A percentile compares a stretch with the other conserved stretches of the same genome.
These are phyloP conservation scores for Australoheros facetus DNA, from an alignment of 2,797 vertebrate species.

Conservation along the genomic window DNA sequence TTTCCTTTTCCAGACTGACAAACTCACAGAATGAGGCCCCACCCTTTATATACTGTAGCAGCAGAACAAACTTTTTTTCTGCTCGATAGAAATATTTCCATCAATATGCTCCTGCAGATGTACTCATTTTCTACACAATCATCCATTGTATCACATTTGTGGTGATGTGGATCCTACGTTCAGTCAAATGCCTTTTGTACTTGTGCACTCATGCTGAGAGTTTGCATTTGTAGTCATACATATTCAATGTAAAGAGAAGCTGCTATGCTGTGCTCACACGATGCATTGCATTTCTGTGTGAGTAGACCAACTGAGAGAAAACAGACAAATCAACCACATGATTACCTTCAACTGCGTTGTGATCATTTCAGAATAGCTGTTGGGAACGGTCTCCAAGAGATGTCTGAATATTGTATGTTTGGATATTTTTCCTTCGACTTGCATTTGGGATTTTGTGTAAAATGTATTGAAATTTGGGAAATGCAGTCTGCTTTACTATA, in stretches of 20 bases:
- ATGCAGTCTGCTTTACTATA: background rate
- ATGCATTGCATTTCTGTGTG: conserved; percentile 21
- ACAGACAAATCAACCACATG: conserved; percentile 45
- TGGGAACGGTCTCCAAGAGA: conserved; percentile 20
- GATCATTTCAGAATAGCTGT: conserved; percentile 36
- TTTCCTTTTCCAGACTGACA: conserved; percentile 23
- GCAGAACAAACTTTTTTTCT: conserved; percentile 13
- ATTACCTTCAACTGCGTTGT: conserved; percentile 44
- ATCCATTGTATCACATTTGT: conserved; percentile 50
- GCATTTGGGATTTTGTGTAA: conserved; percentile 8
- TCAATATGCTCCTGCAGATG: conserved; percentile 32
- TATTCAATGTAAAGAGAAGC: conserved; percentile 53
- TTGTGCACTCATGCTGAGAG: conserved; percentile 54
- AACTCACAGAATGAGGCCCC: background rate
- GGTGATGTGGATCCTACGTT: conserved; percentile 46
- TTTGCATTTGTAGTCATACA: conserved; percentile 67
- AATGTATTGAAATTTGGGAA: background rate
- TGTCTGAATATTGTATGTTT: background rate
- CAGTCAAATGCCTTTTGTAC: conserved; percentile 63
- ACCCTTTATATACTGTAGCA: conserved; percentile 17
- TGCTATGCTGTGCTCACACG: conserved; percentile 11
- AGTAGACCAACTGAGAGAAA: conserved; percentile 26
- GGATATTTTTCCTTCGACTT: conserved; percentile 1
- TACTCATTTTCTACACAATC: conserved; percentile 51
- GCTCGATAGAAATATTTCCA: conserved; percentile 37